Evolutionary conservation across 37 sponge, comb jelly and placozoan genomes (phyloP).

Genomic region (Theonella swinhoei): DNA sequence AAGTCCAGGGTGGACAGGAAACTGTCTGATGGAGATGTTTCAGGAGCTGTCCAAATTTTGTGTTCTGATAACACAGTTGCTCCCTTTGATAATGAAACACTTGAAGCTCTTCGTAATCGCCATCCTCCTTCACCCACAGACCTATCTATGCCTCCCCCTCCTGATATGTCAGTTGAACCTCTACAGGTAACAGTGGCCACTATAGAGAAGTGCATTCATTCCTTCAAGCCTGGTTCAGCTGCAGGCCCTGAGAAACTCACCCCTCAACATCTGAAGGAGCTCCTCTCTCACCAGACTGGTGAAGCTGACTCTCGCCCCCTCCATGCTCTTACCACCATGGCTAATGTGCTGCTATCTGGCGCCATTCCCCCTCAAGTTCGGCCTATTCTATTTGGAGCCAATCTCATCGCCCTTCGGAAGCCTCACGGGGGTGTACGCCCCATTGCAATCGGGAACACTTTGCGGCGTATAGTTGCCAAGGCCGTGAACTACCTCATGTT

Average conservation of each 20-base stretch:
- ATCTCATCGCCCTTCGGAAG: slow-evolving; percentile 36
- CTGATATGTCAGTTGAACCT: too few species aligned
- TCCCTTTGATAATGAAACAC: too few species aligned
- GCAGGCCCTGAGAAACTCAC: slow-evolving; percentile 45
- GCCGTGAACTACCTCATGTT: too few species aligned
- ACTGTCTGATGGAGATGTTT: too few species aligned
- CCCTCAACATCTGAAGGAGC: slow-evolving; percentile 55
- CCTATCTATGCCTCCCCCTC: too few species aligned
- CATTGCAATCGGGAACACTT: slow-evolving; percentile 53
- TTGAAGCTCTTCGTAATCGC: too few species aligned
- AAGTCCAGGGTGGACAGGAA: too few species aligned
- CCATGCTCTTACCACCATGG: slow-evolving; percentile 16
- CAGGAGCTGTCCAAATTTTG: too few species aligned
- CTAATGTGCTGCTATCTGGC: slow-evolving; percentile 24
- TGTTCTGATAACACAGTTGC: too few species aligned
- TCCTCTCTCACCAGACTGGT: slow-evolving; percentile 2
- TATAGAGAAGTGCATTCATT: too few species aligned
- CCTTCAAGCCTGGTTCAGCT: slow-evolving; percentile 45
- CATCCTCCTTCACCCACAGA: too few species aligned
- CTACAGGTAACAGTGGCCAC: too few species aligned
- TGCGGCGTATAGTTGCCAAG: slow-evolving; percentile 45
- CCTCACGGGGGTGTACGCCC: slow-evolving; percentile 47
- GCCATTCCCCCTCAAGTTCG: slow-evolving; percentile 20
- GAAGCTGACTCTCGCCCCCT: slow-evolving; percentile 21
- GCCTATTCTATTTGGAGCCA: slow-evolving; percentile 52